Evolutionary conservation across 2,113 vertebrate genomes (phyloP).

Genomic region (Dipodomys spectabilis): DNA sequence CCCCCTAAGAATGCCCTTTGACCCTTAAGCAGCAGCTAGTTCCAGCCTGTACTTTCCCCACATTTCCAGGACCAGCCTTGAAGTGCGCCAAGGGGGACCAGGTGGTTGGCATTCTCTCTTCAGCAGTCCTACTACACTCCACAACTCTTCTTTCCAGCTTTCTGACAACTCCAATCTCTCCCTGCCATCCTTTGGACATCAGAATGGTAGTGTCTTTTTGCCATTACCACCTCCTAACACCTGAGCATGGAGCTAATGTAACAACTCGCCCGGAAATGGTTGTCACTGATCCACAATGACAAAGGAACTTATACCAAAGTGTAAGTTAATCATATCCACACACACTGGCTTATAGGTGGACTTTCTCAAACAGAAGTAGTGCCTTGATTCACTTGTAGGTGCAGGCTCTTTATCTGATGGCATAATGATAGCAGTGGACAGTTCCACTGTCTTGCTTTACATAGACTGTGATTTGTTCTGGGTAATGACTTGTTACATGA

Average conservation of each 20-base stretch:
- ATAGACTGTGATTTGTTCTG: background rate
- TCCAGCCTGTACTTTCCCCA: background rate
- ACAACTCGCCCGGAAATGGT: background rate
- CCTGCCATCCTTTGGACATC: background rate
- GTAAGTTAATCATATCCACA: background rate
- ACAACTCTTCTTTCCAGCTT: background rate
- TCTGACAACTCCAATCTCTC: background rate
- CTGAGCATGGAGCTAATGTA: background rate
- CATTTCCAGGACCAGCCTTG: background rate
- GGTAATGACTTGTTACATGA: slow-evolving; percentile 2
- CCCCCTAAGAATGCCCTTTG: background rate
- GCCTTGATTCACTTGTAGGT: background rate
- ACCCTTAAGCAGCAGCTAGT: background rate
- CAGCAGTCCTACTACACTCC: background rate
- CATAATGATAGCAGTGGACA: background rate
- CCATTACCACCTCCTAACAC: background rate
- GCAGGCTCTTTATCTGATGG: background rate
- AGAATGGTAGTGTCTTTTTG: background rate
- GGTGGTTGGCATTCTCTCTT: background rate
- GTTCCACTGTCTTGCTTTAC: slow-evolving; percentile 12
- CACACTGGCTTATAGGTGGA: background rate
- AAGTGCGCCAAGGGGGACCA: background rate
- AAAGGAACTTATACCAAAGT: background rate
- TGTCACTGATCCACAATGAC: background rate
- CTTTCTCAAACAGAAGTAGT: background rate